A percentile compares a stretch with the other conserved stretches of the same genome.
These are phyloP conservation scores for Drosophila flavopinicola DNA, from an alignment of 2,888 invertebrate species.

Conservation along the genomic window DNA sequence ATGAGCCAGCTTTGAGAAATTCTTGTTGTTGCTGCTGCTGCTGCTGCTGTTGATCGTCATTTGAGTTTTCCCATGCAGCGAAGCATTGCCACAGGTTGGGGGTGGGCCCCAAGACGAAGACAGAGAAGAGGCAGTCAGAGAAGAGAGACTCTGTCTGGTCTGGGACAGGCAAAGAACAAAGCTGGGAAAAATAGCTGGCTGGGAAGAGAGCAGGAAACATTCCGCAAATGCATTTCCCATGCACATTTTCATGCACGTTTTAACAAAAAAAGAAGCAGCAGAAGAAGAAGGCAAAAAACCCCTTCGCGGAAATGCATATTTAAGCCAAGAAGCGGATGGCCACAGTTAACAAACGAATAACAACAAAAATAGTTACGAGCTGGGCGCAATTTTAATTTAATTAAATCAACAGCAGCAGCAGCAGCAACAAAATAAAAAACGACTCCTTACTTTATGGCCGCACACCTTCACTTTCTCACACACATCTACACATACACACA, in stretches of 20 bases:
- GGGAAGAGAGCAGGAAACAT: conserved; percentile 56
- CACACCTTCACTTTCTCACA: conserved; percentile 60
- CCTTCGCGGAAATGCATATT: conserved; percentile 58
- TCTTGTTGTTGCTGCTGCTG: conserved; percentile 16
- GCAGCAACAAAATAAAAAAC: conserved; percentile 2
- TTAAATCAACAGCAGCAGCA: conserved; percentile 49
- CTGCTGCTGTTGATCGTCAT: conserved; percentile 32
- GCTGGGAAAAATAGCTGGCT: conserved; percentile 53
- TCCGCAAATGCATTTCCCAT: conserved; percentile 81
- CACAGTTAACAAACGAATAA: conserved; percentile 28
- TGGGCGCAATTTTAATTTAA: conserved; percentile 63
- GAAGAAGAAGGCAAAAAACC: background rate
- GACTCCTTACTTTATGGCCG: conserved; percentile 19
- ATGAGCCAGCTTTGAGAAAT: conserved; percentile 36
- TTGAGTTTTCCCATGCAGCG: conserved; percentile 62
- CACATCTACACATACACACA: conserved; percentile 7
- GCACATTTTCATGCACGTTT: conserved; percentile 61
- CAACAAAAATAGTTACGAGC: conserved; percentile 23
- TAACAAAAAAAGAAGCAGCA: conserved; percentile 1
- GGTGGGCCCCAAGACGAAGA: conserved; percentile 4
- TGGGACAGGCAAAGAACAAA: conserved; percentile 51
- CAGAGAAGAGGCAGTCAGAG: background rate
- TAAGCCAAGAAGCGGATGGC: conserved; percentile 45
- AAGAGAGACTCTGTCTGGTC: conserved; percentile 17
- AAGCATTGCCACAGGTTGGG: conserved; percentile 52